A percentile compares a stretch with the other conserved stretches of the same genome.
phyloP scores from a whole-genome alignment of 2,888 invertebrate genomes.

The Sylvicola fuscatus region DNA sequence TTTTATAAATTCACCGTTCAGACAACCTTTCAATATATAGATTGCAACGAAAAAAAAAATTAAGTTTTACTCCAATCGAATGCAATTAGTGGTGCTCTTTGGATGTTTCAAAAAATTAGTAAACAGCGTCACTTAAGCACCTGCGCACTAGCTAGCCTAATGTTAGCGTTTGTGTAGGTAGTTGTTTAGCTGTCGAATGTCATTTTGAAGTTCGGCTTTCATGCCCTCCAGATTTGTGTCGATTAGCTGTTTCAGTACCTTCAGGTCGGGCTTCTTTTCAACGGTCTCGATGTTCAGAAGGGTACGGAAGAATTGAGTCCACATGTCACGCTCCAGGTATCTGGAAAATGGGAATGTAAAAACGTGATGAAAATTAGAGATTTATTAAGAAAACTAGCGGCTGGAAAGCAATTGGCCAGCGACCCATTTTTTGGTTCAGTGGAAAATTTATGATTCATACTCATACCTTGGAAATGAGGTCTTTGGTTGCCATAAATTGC shows the following conservation, averaged over 20 bases:
- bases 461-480: constrained; percentile 45
- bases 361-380: background rate
- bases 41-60: too few species aligned
- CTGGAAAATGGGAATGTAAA: constrained; percentile 23
- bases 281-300: constrained; percentile 67
- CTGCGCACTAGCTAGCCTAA: too few species aligned
- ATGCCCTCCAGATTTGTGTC: constrained; percentile 22
- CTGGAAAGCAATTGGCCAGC: background rate
- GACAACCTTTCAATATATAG: too few species aligned
- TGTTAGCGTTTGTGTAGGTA: constrained; percentile 19
- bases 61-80: too few species aligned
- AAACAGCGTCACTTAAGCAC: too few species aligned
- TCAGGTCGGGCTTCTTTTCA: constrained; percentile 47
- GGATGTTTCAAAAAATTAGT: too few species aligned
- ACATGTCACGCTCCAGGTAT: constrained; percentile 51
- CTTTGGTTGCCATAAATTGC: constrained; percentile 45
- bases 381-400: background rate
- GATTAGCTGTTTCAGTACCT: constrained; percentile 18
- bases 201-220: constrained; percentile 24
- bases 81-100: too few species aligned
- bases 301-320: constrained; percentile 65
- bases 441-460: too few species aligned
- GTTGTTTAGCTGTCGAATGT: constrained; percentile 23
- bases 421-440: too few species aligned
- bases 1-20: too few species aligned